Conservation (phyloP, 1,140 invertebrate species). For the Drosophila arizonae region DNA sequence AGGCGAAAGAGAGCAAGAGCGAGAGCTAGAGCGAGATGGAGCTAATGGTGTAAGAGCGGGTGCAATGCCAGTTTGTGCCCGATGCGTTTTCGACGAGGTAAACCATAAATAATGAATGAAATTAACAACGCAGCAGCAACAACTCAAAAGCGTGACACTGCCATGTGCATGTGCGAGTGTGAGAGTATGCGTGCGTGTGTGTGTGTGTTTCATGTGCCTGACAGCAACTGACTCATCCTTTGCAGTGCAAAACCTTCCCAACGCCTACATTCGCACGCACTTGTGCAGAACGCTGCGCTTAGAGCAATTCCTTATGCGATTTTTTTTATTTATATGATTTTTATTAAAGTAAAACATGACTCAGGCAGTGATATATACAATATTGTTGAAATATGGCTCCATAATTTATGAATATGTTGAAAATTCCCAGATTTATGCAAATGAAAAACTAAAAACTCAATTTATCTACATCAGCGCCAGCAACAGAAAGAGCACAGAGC, state of each 20-base stretch:
- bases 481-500: background rate
- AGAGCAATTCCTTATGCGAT: background rate
- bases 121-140: conserved; percentile 61
- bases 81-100: conserved; percentile 79
- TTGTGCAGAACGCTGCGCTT: conserved; percentile 7
- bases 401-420: conserved; percentile 23
- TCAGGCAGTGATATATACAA: conserved; percentile 3
- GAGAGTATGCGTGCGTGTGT: conserved; percentile 15
- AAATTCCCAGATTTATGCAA: conserved; percentile 22
- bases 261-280: too few relatives aligned
- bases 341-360: background rate
- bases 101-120: conserved; percentile 81
- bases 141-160: conserved; percentile 41
- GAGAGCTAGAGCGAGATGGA: background rate
- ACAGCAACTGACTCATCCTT: conserved; percentile 21
- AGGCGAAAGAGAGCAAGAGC: background rate
- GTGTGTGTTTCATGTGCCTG: conserved; percentile 13
- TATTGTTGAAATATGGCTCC: conserved; percentile 18
- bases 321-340: conserved; percentile 8
- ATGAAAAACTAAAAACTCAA: conserved; percentile 5
- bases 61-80: conserved; percentile 29
- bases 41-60: conserved; percentile 10
- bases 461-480: conserved; percentile 11
- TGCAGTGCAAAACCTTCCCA: background rate
- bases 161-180: background rate